These are phyloP conservation scores for Phymastichus coffea DNA, from an alignment of 1,140 invertebrate species.

Conservation along the genomic window DNA sequence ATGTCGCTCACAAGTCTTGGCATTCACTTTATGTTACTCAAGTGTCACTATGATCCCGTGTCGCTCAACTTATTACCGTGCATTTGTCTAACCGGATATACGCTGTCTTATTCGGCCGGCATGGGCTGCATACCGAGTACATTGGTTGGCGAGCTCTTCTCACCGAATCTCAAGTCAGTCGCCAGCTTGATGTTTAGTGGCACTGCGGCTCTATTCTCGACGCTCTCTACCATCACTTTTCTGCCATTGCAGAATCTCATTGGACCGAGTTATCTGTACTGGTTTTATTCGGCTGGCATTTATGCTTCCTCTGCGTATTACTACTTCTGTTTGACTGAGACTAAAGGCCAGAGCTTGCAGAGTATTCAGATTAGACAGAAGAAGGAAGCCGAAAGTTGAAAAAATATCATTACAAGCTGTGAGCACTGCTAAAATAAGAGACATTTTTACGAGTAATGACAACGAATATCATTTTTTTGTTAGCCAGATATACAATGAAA, in stretches of 20 bases:
- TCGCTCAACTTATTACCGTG: slow-evolving; percentile 52
- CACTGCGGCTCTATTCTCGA: slow-evolving; percentile 57
- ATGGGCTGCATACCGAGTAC: slow-evolving; percentile 48
- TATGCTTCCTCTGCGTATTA: slow-evolving; percentile 57
- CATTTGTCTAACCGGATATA: slow-evolving; percentile 38
- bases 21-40: slow-evolving; percentile 51
- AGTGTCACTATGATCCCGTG: slow-evolving; percentile 26
- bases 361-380: slow-evolving; percentile 65
- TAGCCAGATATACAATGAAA: too few relatives aligned
- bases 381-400: too few relatives aligned
- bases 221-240: slow-evolving; percentile 61
- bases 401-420: too few relatives aligned
- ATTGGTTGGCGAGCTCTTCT: slow-evolving; percentile 50
- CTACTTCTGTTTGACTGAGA: slow-evolving; percentile 63
- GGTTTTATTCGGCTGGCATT: slow-evolving; percentile 57
- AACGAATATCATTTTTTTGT: too few relatives aligned
- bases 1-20: slow-evolving; percentile 48
- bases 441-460: too few relatives aligned
- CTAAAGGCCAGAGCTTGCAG: slow-evolving; percentile 62
- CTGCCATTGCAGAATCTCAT: slow-evolving; percentile 51
- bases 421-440: too few relatives aligned
- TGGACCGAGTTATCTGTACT: slow-evolving; percentile 54
- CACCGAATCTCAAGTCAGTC: slow-evolving; percentile 47
- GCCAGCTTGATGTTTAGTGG: slow-evolving; percentile 56
- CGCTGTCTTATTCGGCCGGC: slow-evolving; percentile 44